Evolutionary conservation across 2,888 invertebrate species (phyloP).

Genomic region (Andrena dorsata): DNA sequence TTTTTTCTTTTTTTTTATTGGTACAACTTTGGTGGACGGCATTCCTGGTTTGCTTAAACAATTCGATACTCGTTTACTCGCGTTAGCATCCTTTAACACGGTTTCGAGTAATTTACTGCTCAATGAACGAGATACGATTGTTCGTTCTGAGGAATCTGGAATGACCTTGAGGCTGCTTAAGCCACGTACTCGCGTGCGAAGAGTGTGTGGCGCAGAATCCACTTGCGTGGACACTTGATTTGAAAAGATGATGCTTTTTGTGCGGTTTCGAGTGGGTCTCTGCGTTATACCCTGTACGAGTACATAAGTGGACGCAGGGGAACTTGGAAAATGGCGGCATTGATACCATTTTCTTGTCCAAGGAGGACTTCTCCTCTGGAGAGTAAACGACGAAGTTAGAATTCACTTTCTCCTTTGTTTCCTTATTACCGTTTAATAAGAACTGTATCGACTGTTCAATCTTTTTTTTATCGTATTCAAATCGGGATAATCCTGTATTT

Average conservation of each 20-base stretch:
- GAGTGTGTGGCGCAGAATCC: neutral
- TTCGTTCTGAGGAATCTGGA: neutral
- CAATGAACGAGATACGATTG: neutral
- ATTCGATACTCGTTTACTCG: neutral
- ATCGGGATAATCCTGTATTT: neutral
- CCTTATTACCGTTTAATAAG: neutral
- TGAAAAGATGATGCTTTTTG: neutral
- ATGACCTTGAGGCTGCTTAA: neutral
- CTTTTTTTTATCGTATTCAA: conserved; percentile 1
- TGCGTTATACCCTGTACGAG: neutral
- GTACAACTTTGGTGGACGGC: neutral
- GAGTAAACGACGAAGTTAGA: neutral
- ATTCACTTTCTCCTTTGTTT: neutral
- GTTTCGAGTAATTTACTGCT: neutral
- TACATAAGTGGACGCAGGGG: neutral
- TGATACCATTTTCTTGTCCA: neutral
- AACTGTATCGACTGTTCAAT: conserved; percentile 12
- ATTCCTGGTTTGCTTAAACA: neutral
- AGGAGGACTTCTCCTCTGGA: neutral
- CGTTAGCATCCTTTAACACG: neutral
- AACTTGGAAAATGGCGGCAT: neutral
- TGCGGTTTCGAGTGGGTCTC: neutral
- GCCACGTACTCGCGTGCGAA: neutral
- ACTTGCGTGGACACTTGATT: too few relatives aligned
- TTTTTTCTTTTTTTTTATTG: neutral